Conservation (phyloP, 2,888 invertebrate genomes). For the Mycogona germanica region DNA sequence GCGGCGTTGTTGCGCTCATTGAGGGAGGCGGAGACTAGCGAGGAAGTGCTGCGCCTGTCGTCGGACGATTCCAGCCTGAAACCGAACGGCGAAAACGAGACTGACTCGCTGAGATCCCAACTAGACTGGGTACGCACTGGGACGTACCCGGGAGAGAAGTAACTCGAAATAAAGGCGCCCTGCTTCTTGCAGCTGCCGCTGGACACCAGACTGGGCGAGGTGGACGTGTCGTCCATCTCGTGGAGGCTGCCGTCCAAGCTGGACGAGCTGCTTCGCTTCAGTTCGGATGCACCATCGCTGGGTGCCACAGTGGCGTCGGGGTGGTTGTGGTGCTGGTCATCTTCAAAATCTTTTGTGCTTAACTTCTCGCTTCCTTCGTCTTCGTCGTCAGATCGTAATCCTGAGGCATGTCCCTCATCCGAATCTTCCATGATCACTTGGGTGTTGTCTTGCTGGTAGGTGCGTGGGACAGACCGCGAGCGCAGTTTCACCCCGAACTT, state of each 20-base stretch:
- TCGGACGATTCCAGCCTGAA: slow-evolving; percentile 4
- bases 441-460: background rate
- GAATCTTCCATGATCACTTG: slow-evolving; percentile 2
- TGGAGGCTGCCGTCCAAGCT: slow-evolving; percentile 10
- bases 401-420: slow-evolving; percentile 9
- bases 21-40: background rate
- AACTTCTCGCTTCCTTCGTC: too few relatives aligned
- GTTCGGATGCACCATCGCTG: background rate
- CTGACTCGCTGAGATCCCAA: slow-evolving; percentile 19
- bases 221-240: slow-evolving; percentile 1
- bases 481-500: background rate
- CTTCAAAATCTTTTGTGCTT: too few relatives aligned
- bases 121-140: slow-evolving; percentile 24
- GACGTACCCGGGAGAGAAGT: slow-evolving; percentile 22
- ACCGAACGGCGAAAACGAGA: slow-evolving; percentile 13
- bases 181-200: slow-evolving; percentile 12
- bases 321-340: too few relatives aligned
- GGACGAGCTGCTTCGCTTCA: slow-evolving; percentile 9
- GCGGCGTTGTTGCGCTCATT: background rate
- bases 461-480: background rate
- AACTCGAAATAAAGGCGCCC: slow-evolving; percentile 25
- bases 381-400: background rate
- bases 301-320: background rate
- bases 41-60: background rate
- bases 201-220: background rate